A percentile compares a stretch with the other conserved stretches of the same genome.
These are phyloP conservation scores for Drosophila limbata DNA, from an alignment of 2,888 invertebrate genomes.

Conservation along the genomic window DNA sequence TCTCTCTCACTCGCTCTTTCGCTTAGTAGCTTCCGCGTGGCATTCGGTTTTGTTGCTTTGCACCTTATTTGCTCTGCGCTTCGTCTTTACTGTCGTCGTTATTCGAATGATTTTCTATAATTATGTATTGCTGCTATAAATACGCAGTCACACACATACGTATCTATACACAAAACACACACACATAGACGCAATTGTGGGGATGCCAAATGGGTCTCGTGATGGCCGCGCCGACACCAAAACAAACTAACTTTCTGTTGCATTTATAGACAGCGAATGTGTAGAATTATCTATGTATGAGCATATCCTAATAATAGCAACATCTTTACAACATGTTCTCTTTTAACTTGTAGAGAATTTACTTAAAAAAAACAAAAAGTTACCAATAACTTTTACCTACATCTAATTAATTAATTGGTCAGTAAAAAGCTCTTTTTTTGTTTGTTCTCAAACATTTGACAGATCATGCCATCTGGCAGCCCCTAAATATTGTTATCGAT, in stretches of 20 bases:
- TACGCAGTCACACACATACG: conserved; percentile 48
- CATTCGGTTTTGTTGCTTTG: conserved; percentile 62
- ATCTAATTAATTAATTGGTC: neutral
- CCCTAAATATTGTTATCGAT: neutral
- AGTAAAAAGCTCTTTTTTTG: too few species aligned
- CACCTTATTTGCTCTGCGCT: conserved; percentile 59
- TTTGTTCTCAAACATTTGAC: neutral
- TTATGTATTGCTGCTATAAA: conserved; percentile 76
- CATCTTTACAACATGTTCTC: neutral
- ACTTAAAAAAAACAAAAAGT: neutral
- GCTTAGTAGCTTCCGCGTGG: conserved; percentile 67
- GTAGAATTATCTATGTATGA: conserved; percentile 20
- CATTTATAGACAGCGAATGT: conserved; percentile 29
- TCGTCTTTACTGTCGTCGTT: conserved; percentile 10
- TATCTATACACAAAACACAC: conserved; percentile 5
- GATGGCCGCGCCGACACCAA: conserved; percentile 55
- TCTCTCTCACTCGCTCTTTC: conserved; percentile 19
- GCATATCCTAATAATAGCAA: conserved; percentile 8
- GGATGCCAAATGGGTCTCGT: conserved; percentile 66
- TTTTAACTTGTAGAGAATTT: neutral
- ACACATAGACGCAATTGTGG: conserved; percentile 19
- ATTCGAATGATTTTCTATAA: conserved; percentile 65
- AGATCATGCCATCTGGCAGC: conserved; percentile 1
- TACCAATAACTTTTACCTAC: neutral
- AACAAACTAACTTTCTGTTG: conserved; percentile 53